Conservation (phyloP, 2,888 invertebrate genomes). For the Diaphora mendica region DNA sequence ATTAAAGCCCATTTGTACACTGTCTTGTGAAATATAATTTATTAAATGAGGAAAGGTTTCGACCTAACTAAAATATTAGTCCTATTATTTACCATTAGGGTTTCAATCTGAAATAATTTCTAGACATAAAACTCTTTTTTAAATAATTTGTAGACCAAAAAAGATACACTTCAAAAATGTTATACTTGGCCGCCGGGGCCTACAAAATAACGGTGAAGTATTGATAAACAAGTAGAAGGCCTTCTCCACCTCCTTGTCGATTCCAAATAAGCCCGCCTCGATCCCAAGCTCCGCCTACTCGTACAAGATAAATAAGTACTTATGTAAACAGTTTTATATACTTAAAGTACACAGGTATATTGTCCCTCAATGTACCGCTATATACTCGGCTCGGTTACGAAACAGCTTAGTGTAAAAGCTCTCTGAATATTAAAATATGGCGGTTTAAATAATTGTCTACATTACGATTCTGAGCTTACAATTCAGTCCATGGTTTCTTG, state of each 20-base stretch:
- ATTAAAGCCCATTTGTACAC: slow-evolving; percentile 84
- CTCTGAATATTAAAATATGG: not conserved
- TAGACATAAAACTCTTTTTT: not conserved
- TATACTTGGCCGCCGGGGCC: not conserved
- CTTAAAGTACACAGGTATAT: slow-evolving; percentile 65
- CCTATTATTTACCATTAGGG: slow-evolving; percentile 44
- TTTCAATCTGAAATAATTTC: slow-evolving; percentile 24
- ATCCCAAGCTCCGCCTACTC: slow-evolving; percentile 82
- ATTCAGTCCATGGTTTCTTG: not conserved
- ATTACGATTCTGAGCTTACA: not conserved
- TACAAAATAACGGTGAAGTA: slow-evolving; percentile 35
- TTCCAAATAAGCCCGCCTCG: slow-evolving; percentile 84
- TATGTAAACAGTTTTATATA: slow-evolving; percentile 77
- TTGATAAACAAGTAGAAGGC: slow-evolving; percentile 76
- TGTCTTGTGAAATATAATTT: slow-evolving; percentile 82
- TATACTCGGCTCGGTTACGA: slow-evolving; percentile 34
- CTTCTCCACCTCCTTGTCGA: slow-evolving; percentile 83
- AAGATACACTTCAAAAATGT: not conserved
- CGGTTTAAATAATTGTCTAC: not conserved
- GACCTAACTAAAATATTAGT: slow-evolving; percentile 65
- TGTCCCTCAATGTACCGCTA: slow-evolving; percentile 51
- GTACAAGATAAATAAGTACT: slow-evolving; percentile 79
- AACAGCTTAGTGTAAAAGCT: slow-evolving; percentile 15
- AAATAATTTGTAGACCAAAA: not conserved
- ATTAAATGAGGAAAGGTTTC: slow-evolving; percentile 74